Evolutionary conservation across 1,140 invertebrate species (phyloP).

Genomic region (Monomorium pharaonis): DNA sequence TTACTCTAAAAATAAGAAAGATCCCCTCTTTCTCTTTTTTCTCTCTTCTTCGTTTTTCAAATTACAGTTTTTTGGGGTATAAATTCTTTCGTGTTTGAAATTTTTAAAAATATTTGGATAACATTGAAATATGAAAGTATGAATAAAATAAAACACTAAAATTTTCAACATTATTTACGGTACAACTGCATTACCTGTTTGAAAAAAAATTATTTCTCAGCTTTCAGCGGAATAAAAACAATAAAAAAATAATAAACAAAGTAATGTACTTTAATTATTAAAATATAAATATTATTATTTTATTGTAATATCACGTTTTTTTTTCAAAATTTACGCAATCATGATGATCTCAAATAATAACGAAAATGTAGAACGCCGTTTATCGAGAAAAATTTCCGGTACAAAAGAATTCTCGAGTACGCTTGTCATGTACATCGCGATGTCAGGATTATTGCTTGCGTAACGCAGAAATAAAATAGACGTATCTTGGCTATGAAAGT

Average conservation of each 20-base stretch:
- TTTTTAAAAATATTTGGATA: not conserved
- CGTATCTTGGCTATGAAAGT: not conserved
- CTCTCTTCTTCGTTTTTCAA: too few species aligned
- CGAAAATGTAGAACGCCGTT: not conserved
- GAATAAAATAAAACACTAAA: not conserved
- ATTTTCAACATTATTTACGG: not conserved
- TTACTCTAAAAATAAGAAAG: too few species aligned
- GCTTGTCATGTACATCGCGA: conserved; percentile 3
- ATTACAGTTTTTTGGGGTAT: not conserved
- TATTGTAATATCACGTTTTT: not conserved
- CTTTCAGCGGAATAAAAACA: not conserved
- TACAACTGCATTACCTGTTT: not conserved
- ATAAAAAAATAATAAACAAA: not conserved
- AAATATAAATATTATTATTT: not conserved
- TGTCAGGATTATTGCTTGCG: conserved; percentile 23
- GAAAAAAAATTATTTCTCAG: not conserved
- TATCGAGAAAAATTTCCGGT: not conserved
- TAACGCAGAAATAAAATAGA: conserved; percentile 16
- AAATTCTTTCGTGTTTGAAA: not conserved
- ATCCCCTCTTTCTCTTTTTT: too few species aligned
- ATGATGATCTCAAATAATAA: conserved; percentile 22
- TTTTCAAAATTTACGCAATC: not conserved
- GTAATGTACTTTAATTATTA: not conserved
- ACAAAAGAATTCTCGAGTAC: conserved; percentile 9
- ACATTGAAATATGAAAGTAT: not conserved